Percentiles rank a stretch among this genome's conserved stretches.
Evolutionary conservation across 2,888 invertebrate genomes (phyloP).

Genomic region (Tanaodytes sp.): DNA sequence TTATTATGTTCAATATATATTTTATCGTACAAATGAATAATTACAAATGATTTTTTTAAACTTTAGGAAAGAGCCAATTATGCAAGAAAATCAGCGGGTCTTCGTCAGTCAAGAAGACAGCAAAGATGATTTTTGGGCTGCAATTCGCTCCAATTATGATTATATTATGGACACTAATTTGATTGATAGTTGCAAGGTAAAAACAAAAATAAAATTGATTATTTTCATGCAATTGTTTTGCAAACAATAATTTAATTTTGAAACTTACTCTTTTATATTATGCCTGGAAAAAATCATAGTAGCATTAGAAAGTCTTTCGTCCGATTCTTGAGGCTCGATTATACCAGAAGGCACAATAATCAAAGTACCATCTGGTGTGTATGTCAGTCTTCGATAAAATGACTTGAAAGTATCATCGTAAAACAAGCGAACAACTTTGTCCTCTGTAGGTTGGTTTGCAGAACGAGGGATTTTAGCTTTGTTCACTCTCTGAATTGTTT

Average conservation of each 20-base stretch:
- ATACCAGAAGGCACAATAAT: conserved; percentile 93
- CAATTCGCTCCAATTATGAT: conserved; percentile 91
- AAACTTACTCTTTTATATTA: conserved; percentile 76
- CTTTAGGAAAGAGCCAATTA: conserved; percentile 81
- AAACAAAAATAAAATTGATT: too few species aligned
- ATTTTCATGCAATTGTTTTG: background rate
- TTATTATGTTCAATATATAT: too few species aligned
- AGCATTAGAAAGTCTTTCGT: conserved; percentile 76
- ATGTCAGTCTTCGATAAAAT: conserved; percentile 91
- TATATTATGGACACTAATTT: conserved; percentile 96
- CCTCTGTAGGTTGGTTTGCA: conserved; percentile 76
- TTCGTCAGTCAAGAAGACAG: conserved; percentile 80
- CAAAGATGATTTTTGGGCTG: conserved; percentile 93
- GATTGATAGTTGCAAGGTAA: conserved; percentile 89
- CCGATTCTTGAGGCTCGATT: conserved; percentile 81
- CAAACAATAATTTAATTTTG: background rate
- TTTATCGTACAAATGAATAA: too few species aligned
- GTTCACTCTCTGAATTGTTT: conserved; percentile 79
- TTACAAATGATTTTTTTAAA: too few species aligned
- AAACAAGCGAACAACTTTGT: conserved; percentile 81
- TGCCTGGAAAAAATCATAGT: conserved; percentile 77
- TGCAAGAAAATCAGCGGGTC: conserved; percentile 82
- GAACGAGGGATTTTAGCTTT: conserved; percentile 79
- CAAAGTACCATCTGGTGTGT: conserved; percentile 92
- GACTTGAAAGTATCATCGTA: conserved; percentile 95